Conservation (phyloP, 2,113 vertebrate species). For the Corythornis cristatus region DNA sequence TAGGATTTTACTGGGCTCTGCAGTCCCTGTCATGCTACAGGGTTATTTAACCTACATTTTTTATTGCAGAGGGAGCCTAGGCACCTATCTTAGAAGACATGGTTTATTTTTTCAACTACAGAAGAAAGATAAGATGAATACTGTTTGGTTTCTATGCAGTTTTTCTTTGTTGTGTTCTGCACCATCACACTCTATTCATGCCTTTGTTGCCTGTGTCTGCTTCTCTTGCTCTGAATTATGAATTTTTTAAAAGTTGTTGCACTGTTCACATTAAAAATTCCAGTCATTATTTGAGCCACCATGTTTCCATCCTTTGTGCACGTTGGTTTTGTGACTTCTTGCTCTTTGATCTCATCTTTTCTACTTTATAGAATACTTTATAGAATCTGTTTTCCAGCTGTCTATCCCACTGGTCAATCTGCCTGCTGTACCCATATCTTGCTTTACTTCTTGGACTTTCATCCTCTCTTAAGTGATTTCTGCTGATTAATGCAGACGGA, state of each 20-base stretch:
- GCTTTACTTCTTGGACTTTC: not conserved
- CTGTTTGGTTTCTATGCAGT: not conserved
- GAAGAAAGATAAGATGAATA: not conserved
- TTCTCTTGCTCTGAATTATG: not conserved
- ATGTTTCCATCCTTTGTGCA: not conserved
- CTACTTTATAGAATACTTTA: not conserved
- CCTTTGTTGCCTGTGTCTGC: not conserved
- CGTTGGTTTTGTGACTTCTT: not conserved
- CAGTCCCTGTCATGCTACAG: not conserved
- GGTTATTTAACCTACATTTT: not conserved
- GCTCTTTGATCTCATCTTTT: not conserved
- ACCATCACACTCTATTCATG: not conserved
- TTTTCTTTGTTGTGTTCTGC: not conserved
- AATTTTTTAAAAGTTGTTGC: not conserved
- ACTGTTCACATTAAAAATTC: not conserved
- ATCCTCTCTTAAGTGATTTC: not conserved
- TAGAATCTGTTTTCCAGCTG: not conserved
- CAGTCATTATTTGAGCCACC: not conserved
- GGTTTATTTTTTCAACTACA: not conserved
- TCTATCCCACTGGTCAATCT: not conserved
- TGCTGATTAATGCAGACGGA: not conserved
- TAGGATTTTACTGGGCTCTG: not conserved
- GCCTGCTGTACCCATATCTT: not conserved
- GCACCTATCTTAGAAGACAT: not conserved
- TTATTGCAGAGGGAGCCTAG: not conserved